A percentile compares a stretch with the other conserved stretches of the same genome.
phyloP scores from a whole-genome alignment of 2,888 invertebrate species.

The Sinelater perroti region DNA sequence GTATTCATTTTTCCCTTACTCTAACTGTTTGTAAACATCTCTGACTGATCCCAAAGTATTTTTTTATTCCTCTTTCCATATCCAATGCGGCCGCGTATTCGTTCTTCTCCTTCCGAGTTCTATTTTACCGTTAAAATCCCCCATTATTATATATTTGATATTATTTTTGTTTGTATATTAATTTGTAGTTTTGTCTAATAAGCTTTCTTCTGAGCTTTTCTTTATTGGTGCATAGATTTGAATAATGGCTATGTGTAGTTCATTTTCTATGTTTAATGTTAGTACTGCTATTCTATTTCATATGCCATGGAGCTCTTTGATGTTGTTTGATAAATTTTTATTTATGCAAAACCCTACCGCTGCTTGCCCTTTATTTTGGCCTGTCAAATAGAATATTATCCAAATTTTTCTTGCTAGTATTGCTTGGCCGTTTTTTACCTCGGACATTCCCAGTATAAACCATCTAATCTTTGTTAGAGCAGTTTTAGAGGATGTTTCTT shows the following conservation, averaged over 20 bases:
- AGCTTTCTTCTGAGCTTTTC: not conserved
- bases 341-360: not conserved
- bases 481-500: too few species aligned
- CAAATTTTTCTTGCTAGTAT: not conserved
- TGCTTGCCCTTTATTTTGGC: not conserved
- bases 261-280: not conserved
- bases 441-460: not conserved
- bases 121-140: too few species aligned
- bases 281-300: not conserved
- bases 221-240: not conserved
- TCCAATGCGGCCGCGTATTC: too few species aligned
- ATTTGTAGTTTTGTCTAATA: not conserved
- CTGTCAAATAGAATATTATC: not conserved
- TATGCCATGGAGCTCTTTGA: not conserved
- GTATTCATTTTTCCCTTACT: too few species aligned
- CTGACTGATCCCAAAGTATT: too few species aligned
- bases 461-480: not conserved
- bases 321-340: not conserved
- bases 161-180: too few species aligned
- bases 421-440: not conserved
- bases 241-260: not conserved
- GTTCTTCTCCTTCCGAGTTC: too few species aligned
- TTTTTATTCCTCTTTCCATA: too few species aligned
- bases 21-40: too few species aligned
- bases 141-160: too few species aligned